Percentiles rank a stretch among this genome's conserved stretches.
Evolutionary conservation across 2,888 invertebrate genomes (phyloP).

Genomic region (Oligia strigilis): DNA sequence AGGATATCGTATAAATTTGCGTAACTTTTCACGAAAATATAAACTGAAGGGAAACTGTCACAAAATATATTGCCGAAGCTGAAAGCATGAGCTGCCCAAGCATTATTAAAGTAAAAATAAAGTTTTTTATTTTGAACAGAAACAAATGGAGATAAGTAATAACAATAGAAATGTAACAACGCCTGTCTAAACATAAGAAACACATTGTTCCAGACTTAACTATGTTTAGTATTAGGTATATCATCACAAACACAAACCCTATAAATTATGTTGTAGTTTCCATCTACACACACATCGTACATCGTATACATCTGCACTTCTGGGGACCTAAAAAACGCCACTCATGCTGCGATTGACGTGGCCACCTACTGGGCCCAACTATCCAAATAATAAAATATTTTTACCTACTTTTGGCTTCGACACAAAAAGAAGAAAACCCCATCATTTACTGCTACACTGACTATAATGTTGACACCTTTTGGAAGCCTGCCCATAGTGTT

Average conservation of each 20-base stretch:
- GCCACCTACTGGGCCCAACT: not conserved
- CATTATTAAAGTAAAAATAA: too few species aligned
- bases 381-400: not conserved
- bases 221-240: too few species aligned
- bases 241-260: too few species aligned
- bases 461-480: slow-evolving; percentile 21
- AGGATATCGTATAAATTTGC: not conserved
- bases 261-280: too few species aligned
- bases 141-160: too few species aligned
- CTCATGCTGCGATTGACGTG: not conserved
- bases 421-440: not conserved
- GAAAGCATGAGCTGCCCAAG: not conserved
- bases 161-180: too few species aligned
- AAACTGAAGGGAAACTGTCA: too few species aligned
- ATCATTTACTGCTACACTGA: not conserved
- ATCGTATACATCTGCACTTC: not conserved
- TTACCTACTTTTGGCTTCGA: not conserved
- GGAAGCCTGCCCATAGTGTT: slow-evolving; percentile 20
- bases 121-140: too few species aligned
- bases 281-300: not conserved
- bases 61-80: not conserved
- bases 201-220: too few species aligned
- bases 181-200: too few species aligned
- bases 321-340: not conserved
- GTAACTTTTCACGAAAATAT: too few species aligned